Conservation (phyloP, 2,797 vertebrate species). For the Simalia tracyae region DNA sequence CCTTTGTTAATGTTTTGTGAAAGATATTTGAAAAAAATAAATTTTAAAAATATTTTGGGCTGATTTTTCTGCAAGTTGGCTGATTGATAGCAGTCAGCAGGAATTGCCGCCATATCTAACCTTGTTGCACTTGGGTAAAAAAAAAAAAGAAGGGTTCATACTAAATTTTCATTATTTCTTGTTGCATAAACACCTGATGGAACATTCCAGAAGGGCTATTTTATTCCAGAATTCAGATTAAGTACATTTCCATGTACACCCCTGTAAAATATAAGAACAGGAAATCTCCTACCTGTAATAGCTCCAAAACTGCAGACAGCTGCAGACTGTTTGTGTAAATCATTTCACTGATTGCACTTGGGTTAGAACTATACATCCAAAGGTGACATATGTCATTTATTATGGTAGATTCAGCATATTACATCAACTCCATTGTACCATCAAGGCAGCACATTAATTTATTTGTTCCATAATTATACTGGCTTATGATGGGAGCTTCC, state of each 20-base stretch:
- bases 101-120: background rate
- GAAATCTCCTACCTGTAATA: background rate
- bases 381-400: too few relatives aligned
- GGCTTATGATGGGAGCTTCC: background rate
- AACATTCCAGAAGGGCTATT: background rate
- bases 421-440: background rate
- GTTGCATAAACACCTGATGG: background rate
- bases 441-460: background rate
- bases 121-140: background rate
- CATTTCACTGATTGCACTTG: too few relatives aligned
- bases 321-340: too few relatives aligned
- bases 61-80: too few relatives aligned
- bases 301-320: background rate
- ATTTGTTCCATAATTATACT: background rate
- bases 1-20: too few relatives aligned
- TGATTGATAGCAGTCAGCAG: background rate
- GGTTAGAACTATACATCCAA: too few relatives aligned
- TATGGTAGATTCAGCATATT: background rate
- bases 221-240: background rate
- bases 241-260: background rate
- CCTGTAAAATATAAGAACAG: background rate
- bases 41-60: too few relatives aligned
- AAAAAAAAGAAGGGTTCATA: background rate
- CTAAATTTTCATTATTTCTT: background rate
- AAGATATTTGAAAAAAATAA: too few relatives aligned